Base-by-base conservation (phyloP, 2,888 invertebrate genomes). In the Catocala fraxini region DNA sequence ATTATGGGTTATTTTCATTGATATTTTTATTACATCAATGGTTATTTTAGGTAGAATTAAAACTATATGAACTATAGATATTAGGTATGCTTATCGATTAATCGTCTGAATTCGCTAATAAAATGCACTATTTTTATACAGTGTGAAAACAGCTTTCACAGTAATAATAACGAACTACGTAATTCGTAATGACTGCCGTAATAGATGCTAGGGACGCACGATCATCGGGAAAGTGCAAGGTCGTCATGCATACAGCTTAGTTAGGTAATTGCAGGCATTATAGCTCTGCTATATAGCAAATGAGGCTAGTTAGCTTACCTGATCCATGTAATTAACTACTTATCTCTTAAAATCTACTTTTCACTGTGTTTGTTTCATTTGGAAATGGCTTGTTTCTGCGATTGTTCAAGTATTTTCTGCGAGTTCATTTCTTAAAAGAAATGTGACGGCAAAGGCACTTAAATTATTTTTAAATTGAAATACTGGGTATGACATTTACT, bases 161-260 rank as follows among this genome's bases (percentile, higher is more conserved):
- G 34, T 49, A 65, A 61, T 68, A 65, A 52, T 63, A 71, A 63
- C 59, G 34, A 73, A 61, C 57, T n/a, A 63, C 59, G 63, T 73
- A 71, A 69, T 65, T 68, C 63, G 54, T 51, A 60, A 55, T 56
- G 65, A 52, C 51, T 51, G 10, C 52, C 33, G 49, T 78, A 70
- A 75, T 79, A 63, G 65, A 78, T 63, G 62, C 63, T 54, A 66
- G 9, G 62, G 59, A 69, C 59, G 64, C 77, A 77, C 74, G 67
- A 65, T 56, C 60, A 67, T 70, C 25, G 70, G 47, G 56, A 77
- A 79, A 81, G 77, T 79, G 81, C 82, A 82, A 82, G 82, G 82
- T 57, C 73, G 25, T 39, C 34, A 46, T 53, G 7, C 10, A 51
- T 15, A n/a, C 39, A 35, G 25, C 48, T 43, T 43, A 49, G 54